Percentiles rank a stretch among this genome's conserved stretches.
These are phyloP conservation scores for Diabrotica virgifera DNA, from an alignment of 1,140 invertebrate species.

Conservation along the genomic window DNA sequence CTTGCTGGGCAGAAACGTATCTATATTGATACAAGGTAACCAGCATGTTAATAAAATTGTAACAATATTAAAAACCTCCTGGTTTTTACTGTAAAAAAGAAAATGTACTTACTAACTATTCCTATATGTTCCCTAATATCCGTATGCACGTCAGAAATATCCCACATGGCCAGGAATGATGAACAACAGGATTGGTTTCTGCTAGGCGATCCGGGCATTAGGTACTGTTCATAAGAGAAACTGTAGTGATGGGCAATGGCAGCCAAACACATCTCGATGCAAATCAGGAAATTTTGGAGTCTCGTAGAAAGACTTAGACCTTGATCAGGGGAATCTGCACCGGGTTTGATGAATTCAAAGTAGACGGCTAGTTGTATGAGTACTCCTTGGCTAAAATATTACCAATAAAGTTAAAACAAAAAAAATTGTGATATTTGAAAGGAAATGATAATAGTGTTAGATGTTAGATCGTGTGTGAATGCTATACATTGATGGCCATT, in stretches of 20 bases:
- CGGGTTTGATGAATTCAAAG: conserved; percentile 67
- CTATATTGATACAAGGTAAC: too few species aligned
- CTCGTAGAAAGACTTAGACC: conserved; percentile 67
- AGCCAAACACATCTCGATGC: conserved; percentile 96
- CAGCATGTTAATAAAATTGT: too few species aligned
- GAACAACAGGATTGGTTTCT: conserved; percentile 55
- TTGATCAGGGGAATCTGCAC: conserved; percentile 63
- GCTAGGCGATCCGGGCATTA: conserved; percentile 51
- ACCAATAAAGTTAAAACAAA: not conserved
- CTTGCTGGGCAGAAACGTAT: too few species aligned
- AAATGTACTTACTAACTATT: conserved; percentile 68
- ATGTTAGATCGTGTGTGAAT: too few species aligned
- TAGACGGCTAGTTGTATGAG: conserved; percentile 84
- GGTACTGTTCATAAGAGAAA: conserved; percentile 87
- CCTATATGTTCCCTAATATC: conserved; percentile 91
- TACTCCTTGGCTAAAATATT: conserved; percentile 76
- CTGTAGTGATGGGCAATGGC: conserved; percentile 93
- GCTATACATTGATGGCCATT: too few species aligned
- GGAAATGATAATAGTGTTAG: too few species aligned
- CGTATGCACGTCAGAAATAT: conserved; percentile 87
- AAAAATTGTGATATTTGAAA: too few species aligned
- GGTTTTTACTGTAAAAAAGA: too few species aligned
- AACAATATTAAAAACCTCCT: too few species aligned
- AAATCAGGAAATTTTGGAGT: conserved; percentile 88
- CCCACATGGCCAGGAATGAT: conserved; percentile 82